Base-by-base conservation (phyloP, 2,113 vertebrate genomes). In the Xiphophorus couchianus region DNA sequence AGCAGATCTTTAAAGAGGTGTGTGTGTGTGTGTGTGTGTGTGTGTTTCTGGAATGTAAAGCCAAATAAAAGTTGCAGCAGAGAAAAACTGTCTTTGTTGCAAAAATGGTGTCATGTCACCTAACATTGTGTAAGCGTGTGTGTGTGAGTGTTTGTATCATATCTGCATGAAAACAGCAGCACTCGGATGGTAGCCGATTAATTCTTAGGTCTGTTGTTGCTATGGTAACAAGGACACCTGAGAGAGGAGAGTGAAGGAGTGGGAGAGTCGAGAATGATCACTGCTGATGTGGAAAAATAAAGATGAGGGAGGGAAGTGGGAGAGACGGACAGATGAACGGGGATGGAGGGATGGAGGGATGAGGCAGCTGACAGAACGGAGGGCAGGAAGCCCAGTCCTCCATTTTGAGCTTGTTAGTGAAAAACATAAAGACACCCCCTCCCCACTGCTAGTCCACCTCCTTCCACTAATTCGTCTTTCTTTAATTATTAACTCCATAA, bases 401-500 rank as follows among this genome's bases (percentile, higher is more conserved):
- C 64, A 39, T 67, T 62, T 72, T 71, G 39, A 77, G 29, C 25
- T n/a, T 28, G 19, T 75, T 69, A 67, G 39, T 60, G 25, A 42
- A 39, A 35, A 77, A 80, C 14, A 48, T 48, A 33, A 35, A 35
- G 30, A 35, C 1, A 35, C 30, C 33, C 8, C 30, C 6, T 0
- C n/a, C n/a, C 65, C 37, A 58, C 25, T 58, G 12, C 60, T 17
- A 13, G 60, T 28, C 60, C 54, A 11, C 37, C 8, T 5, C 9
- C 51, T 25, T n/a, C 48, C 37, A 37, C 33, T 71, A 73, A 83
- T 84, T 88, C 81, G 77, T 90, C 66, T 87, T 81, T 79, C 81
- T 85, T 95, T 48, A 94, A 94, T 94, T 92, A 94, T 95, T 94
- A 88, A 94, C 81, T 76, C 68, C 84, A 93, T 93, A 92, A 94